phyloP scores from a whole-genome alignment of 2,888 invertebrate species.

The Cheiracanthium punctorium region DNA sequence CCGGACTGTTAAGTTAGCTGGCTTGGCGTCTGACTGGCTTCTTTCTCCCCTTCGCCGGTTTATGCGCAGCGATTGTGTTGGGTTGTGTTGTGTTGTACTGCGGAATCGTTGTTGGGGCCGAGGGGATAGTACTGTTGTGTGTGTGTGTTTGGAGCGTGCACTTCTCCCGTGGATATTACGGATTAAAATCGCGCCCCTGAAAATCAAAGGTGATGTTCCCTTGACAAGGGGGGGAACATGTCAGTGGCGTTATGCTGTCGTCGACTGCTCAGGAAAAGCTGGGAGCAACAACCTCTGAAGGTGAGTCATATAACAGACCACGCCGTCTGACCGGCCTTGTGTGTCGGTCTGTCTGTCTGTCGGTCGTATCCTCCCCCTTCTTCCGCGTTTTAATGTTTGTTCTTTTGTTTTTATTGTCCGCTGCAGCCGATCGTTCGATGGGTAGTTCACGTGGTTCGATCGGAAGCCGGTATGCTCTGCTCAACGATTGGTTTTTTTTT shows the following conservation, averaged over 20 bases:
- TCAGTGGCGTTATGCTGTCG: constrained; percentile 50
- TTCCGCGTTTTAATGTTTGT: no score
- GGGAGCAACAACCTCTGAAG: constrained; percentile 60
- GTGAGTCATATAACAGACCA: no score
- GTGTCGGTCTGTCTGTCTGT: constrained; percentile 27
- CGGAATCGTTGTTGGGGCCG: no score
- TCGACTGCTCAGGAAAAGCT: constrained; percentile 40
- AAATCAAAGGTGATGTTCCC: not conserved
- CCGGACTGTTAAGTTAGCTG: constrained; percentile 59
- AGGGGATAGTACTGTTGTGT: no score
- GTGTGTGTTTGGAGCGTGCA: not conserved
- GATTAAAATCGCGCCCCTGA: not conserved
- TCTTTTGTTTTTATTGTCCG: no score
- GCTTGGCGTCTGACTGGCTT: constrained; percentile 46
- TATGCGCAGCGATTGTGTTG: not conserved
- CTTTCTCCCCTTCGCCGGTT: no score
- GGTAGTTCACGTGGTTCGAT: no score
- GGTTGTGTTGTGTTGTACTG: not conserved
- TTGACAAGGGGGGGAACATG: constrained; percentile 5
- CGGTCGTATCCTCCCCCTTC: not conserved
- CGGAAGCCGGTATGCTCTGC: no score
- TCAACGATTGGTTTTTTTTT: no score
- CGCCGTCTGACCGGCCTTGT: no score
- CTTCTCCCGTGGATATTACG: not conserved
- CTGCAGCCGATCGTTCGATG: no score